Conservation (phyloP, 1,140 invertebrate genomes). For the Gyrodactylus bullatarudis region DNA sequence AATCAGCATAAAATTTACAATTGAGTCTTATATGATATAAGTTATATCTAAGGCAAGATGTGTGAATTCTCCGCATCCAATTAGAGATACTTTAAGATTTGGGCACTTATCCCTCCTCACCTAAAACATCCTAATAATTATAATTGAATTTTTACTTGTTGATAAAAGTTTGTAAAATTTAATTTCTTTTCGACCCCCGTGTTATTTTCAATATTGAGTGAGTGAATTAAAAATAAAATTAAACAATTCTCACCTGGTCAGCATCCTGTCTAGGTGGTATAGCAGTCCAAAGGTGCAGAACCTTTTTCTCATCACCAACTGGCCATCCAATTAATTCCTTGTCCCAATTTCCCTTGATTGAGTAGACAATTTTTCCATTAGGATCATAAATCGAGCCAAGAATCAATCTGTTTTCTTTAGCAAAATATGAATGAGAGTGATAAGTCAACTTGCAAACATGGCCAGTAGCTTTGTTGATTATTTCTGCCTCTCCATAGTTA, state of each 20-base stretch:
- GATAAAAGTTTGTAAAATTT: too few species aligned
- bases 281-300: neutral
- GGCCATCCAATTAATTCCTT: neutral
- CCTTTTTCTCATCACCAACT: neutral
- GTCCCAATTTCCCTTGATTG: neutral
- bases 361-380: neutral
- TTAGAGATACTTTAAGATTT: too few species aligned
- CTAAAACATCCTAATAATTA: too few species aligned
- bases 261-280: neutral
- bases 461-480: conserved; percentile 42
- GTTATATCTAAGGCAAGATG: too few species aligned
- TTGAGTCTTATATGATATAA: too few species aligned
- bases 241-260: too few species aligned
- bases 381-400: neutral
- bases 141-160: too few species aligned
- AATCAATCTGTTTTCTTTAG: neutral
- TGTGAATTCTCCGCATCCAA: too few species aligned
- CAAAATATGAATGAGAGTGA: neutral
- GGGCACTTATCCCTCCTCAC: too few species aligned
- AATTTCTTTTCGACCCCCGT: too few species aligned
- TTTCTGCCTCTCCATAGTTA: conserved; percentile 94
- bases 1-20: too few species aligned
- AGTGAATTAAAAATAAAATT: neutral
- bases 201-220: too few species aligned
- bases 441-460: conserved; percentile 30